phyloP scores from a whole-genome alignment of 2,113 vertebrate genomes.

The Heloderma charlesbogerti region DNA sequence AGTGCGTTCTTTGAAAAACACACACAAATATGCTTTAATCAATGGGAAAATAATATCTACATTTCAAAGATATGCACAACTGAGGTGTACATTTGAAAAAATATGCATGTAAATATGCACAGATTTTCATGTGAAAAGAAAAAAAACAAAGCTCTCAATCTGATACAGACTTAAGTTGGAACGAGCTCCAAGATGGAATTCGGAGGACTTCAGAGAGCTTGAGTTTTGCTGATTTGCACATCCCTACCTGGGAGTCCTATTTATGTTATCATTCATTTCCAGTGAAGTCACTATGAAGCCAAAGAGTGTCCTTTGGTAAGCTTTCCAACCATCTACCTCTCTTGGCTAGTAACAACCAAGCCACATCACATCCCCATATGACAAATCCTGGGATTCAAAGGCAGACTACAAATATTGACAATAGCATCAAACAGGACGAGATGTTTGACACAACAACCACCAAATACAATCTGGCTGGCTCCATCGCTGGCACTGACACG shows the following conservation, averaged over 20 bases:
- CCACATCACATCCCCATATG: not conserved
- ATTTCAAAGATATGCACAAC: no score
- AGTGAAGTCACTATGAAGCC: not conserved
- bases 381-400: not conserved
- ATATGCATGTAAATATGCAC: no score
- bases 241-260: not conserved
- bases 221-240: no score
- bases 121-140: no score
- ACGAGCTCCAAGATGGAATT: no score
- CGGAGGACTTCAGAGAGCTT: no score
- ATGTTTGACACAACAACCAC: not conserved
- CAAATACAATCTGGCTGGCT: not conserved
- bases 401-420: not conserved
- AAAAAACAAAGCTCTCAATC: no score
- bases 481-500: not conserved
- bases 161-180: no score
- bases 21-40: no score
- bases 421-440: not conserved
- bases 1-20: no score
- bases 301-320: not conserved
- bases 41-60: no score
- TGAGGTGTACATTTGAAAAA: no score
- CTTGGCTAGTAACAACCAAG: not conserved
- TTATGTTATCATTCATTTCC: not conserved
- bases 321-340: not conserved